Percentiles rank a stretch among this genome's conserved stretches.
These are phyloP conservation scores for Onthophagus taurus DNA, from an alignment of 1,140 invertebrate genomes.

Conservation along the genomic window DNA sequence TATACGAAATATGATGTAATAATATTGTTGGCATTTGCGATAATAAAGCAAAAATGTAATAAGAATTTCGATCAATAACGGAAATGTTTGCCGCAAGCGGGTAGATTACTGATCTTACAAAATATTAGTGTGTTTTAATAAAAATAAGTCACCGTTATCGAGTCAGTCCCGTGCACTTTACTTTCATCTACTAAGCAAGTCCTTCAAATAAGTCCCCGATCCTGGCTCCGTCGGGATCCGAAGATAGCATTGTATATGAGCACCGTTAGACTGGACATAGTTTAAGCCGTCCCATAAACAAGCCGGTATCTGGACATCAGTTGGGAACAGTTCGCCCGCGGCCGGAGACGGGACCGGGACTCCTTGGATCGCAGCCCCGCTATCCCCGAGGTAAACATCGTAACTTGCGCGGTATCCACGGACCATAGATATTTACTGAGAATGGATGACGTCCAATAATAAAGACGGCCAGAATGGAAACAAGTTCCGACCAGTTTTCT, in stretches of 20 bases:
- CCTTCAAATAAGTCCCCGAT: constrained; percentile 23
- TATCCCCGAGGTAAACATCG: constrained; percentile 39
- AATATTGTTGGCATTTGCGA: too few relatives aligned
- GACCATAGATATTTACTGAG: constrained; percentile 16
- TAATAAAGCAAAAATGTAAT: too few relatives aligned
- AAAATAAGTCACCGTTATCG: constrained; percentile 13
- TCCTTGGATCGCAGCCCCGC: constrained; percentile 10
- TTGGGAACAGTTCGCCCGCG: constrained; percentile 33
- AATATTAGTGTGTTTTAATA: too few relatives aligned
- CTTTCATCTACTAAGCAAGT: constrained; percentile 18
- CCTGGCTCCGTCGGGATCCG: constrained; percentile 33
- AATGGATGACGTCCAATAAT: constrained; percentile 16
- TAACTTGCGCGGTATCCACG: constrained; percentile 28
- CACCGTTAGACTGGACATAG: constrained; percentile 40
- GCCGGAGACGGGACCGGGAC: constrained; percentile 13
- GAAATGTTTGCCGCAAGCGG: too few relatives aligned
- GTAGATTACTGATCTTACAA: too few relatives aligned
- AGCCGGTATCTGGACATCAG: constrained; percentile 39
- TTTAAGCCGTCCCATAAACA: constrained; percentile 40
- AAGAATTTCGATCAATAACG: too few relatives aligned
- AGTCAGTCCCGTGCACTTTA: constrained; percentile 13
- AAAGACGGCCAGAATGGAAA: constrained; percentile 11
- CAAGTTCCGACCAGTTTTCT: too few relatives aligned
- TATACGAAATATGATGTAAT: too few relatives aligned
- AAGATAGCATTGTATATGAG: constrained; percentile 40